Evolutionary conservation across 2,797 vertebrate genomes (phyloP), one percentile per base, ranked within the genome.

Genomic region (Typhlichthys eigenmanni): DNA sequence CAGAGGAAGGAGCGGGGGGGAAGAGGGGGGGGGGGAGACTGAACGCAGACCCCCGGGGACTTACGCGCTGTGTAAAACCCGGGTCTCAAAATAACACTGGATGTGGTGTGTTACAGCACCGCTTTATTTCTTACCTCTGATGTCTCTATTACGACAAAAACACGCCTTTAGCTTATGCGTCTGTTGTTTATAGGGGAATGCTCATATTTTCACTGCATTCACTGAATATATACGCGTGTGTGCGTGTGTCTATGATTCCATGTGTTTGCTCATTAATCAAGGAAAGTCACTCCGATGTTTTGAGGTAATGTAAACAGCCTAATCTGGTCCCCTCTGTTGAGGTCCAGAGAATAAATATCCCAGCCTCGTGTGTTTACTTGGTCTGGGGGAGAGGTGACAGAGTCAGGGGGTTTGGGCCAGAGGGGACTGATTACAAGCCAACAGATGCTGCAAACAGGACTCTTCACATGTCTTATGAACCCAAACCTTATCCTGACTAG

Each of bases 71-170:
- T 24, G n/a, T 66, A 58, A 72, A 62, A 16, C 12, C 43, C 53
- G 66, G 16, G 68, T 38, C 76, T 65, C 47, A 79, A 60, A 88
- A 85, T 85, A 81, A 84, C 73, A 76, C 62, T 45, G 32, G 17
- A 80, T 60, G 58, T 46, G 8, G 53, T 70, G 17, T 62, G 24
- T 24, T 24, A 3, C 24, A 24, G 24, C 75, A 77, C 62, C 17
- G 72, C 74, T 77, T 82, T 62, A 67, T 79, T 76, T 84, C 69
- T 60, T 55, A 62, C 60, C 8, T 47, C 71, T 69, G 68, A 84
- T 84, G 75, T 86, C 75, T 84, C 24, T 59, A 77, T 87, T 73
- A 68, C 81, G 78, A 83, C 84, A 56, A 89, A 77, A 74, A 69
- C 60, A 17, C 71, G 71, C 51, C 69, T 60, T 67, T 66, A 38